These are phyloP conservation scores for Cynaeus angustus DNA, from an alignment of 2,888 invertebrate species.

Conservation along the genomic window DNA sequence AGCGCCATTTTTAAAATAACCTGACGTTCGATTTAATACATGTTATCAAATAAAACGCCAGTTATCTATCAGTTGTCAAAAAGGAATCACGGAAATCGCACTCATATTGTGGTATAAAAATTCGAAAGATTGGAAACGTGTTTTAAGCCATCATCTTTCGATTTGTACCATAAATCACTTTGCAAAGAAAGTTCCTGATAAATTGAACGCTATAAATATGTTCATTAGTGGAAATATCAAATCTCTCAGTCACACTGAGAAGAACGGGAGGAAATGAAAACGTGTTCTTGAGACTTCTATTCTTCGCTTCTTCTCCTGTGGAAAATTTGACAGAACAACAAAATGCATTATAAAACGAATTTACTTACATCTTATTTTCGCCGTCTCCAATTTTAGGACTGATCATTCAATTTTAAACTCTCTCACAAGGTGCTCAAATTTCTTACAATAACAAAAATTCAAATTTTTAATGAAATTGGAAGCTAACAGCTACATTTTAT, in stretches of 20 bases:
- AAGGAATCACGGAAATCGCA: slow-evolving; percentile 32
- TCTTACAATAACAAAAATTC: too few relatives aligned
- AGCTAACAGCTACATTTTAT: too few relatives aligned
- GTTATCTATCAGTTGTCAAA: slow-evolving; percentile 47
- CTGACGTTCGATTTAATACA: slow-evolving; percentile 32
- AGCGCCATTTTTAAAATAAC: slow-evolving; percentile 31
- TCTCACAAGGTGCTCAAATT: too few relatives aligned
- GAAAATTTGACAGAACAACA: slow-evolving; percentile 35
- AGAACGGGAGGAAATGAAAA: slow-evolving; percentile 18
- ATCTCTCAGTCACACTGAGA: slow-evolving; percentile 44
- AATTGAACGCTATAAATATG: slow-evolving; percentile 52
- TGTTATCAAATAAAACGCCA: slow-evolving; percentile 41
- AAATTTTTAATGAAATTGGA: too few relatives aligned
- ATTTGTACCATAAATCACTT: slow-evolving; percentile 47
- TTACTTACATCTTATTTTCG: slow-evolving; percentile 26
- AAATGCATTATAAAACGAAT: slow-evolving; percentile 39
- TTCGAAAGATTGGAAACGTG: slow-evolving; percentile 41
- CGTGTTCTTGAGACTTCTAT: slow-evolving; percentile 38
- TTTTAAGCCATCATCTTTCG: slow-evolving; percentile 46
- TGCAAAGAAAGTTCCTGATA: slow-evolving; percentile 40
- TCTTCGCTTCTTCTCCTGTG: slow-evolving; percentile 38
- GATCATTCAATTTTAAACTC: slow-evolving; percentile 13
- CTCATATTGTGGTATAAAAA: slow-evolving; percentile 46
- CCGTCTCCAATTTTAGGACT: slow-evolving; percentile 13
- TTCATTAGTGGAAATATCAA: slow-evolving; percentile 54